Evolutionary conservation across 2,888 invertebrate species (phyloP), one percentile per base, ranked within the genome.

Genomic region (Caenorhabditis virilis): DNA sequence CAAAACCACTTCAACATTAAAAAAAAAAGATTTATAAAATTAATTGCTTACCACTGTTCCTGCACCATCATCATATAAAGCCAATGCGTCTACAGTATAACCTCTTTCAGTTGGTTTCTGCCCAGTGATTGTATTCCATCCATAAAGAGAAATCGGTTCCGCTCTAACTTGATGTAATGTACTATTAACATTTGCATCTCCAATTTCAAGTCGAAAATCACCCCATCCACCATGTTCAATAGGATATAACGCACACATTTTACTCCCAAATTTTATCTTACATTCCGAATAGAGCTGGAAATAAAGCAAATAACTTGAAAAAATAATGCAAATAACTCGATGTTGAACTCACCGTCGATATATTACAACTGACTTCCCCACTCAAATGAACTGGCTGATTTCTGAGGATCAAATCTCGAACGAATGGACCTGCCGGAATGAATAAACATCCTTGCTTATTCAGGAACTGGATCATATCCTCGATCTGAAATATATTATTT

Each of bases 171-270:
- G 20, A 20, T 48, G 33, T 1, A 42, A 47, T 18, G 45, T 51
- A 39, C 48, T 50, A 25, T 72, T 72, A n/a, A 35, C 36, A 16
- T 42, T 58, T n/a, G 59, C 36, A 38, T 72, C 72, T 7, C 72
- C 72, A 16, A 72, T 72, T 57, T 72, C 72, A 16, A 72, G 42
- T 4, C 72, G 57, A 25, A 56, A 61, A 1, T 42, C 48, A 25
- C 58, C 67, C 22, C 16, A 43, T 3, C 42, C 53, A 9, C 38
- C 57, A 22, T 52, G 42, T 30, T 59, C 53, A 26, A 56, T 35
- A 3, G 72, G 72, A 25, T 58, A 72, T 7, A 72, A 56, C 3
- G 64, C 52, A 33, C 72, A 72, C 13, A 35, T 38, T 9, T 46
- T 26, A 0, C 52, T 4, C 1, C 62, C 54, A 52, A 48, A 72